A percentile compares a stretch with the other conserved stretches of the same genome.
Conservation (phyloP, 2,888 invertebrate species). For the Carterocephalus palaemon region DNA sequence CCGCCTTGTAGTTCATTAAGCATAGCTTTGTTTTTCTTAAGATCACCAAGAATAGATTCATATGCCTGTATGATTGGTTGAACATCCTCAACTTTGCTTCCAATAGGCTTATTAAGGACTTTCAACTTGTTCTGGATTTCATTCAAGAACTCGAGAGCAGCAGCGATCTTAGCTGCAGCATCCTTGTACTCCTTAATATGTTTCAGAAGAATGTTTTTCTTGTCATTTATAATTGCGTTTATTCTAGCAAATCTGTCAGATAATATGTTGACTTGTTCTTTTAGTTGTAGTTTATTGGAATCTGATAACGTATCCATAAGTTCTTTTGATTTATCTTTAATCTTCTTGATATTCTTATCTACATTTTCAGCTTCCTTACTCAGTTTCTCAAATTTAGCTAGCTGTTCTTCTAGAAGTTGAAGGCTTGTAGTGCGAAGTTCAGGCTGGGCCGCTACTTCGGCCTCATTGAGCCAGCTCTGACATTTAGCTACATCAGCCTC, state of each 20-base stretch:
- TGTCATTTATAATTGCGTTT: conserved; percentile 86
- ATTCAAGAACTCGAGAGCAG: conserved; percentile 87
- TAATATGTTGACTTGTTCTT: conserved; percentile 87
- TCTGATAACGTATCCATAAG: conserved; percentile 89
- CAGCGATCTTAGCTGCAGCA: conserved; percentile 87
- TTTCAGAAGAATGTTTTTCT: conserved; percentile 84
- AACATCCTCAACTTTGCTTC: conserved; percentile 92
- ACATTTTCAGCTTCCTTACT: conserved; percentile 85
- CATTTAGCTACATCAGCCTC: conserved; percentile 90
- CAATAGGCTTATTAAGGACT: conserved; percentile 90
- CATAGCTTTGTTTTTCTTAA: conserved; percentile 88
- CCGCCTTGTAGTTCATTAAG: conserved; percentile 87
- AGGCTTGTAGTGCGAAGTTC: conserved; percentile 89
- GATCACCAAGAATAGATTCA: conserved; percentile 86
- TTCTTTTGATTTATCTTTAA: conserved; percentile 88
- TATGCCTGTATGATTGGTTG: conserved; percentile 88
- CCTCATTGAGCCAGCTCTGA: conserved; percentile 93
- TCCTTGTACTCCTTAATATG: conserved; percentile 90
- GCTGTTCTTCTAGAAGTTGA: conserved; percentile 91
- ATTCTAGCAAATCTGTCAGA: conserved; percentile 88
- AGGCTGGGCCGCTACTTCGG: conserved; percentile 90
- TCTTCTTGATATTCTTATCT: conserved; percentile 84
- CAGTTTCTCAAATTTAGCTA: conserved; percentile 90
- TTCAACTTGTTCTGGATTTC: conserved; percentile 91
- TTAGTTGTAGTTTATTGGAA: conserved; percentile 89